Evolutionary conservation across 2,113 vertebrate genomes (phyloP).

Genomic region (Acrocephalus kingi): DNA sequence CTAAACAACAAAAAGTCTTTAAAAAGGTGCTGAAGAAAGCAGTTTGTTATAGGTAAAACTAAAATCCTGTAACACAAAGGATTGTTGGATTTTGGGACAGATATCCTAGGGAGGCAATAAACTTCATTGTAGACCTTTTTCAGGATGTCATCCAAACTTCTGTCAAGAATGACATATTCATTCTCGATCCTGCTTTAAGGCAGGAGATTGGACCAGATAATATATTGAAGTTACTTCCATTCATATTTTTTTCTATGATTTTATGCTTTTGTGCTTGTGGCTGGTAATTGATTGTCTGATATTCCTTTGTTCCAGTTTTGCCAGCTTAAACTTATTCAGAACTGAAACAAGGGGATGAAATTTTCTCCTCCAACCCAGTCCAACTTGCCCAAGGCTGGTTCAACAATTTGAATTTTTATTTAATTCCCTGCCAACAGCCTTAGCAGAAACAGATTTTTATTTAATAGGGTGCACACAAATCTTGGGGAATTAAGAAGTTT

Average conservation of each 20-base stretch:
- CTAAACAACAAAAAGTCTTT: neutral
- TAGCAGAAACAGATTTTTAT: neutral
- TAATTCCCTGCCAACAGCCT: neutral
- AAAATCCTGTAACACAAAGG: neutral
- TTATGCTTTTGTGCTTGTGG: neutral
- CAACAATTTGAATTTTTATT: conserved; percentile 3
- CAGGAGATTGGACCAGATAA: neutral
- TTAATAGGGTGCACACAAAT: neutral
- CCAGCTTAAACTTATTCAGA: neutral
- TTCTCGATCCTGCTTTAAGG: neutral
- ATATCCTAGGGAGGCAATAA: neutral
- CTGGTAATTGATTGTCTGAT: conserved; percentile 17
- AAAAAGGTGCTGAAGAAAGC: neutral
- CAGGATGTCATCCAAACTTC: neutral
- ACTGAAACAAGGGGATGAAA: neutral
- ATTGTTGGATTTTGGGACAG: neutral
- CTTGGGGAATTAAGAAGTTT: neutral
- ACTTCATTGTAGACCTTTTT: neutral
- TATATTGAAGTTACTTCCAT: neutral
- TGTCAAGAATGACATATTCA: neutral
- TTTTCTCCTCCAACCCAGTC: neutral
- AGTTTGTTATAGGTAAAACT: neutral
- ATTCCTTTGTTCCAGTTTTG: conserved; percentile 22
- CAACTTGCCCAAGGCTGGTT: neutral
- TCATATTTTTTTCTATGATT: neutral